These are phyloP conservation scores for Nerophis lumbriciformis DNA, from an alignment of 2,113 vertebrate species.

Conservation along the genomic window DNA sequence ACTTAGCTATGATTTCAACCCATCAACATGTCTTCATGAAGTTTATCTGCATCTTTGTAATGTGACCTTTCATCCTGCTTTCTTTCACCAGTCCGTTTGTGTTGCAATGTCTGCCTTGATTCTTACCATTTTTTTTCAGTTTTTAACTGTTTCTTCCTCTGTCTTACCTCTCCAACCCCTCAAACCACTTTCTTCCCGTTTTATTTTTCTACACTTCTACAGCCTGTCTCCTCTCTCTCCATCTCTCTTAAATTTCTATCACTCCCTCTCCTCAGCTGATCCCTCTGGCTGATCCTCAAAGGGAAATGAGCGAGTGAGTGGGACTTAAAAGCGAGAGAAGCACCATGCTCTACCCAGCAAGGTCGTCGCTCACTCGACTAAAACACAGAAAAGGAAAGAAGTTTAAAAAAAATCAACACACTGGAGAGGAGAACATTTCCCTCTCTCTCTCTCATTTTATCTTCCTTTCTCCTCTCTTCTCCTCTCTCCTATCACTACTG, in stretches of 20 bases:
- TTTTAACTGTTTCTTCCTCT: slow-evolving; percentile 38
- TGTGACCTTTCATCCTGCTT: slow-evolving; percentile 8
- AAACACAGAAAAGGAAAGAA: slow-evolving; percentile 36
- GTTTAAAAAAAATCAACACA: slow-evolving; percentile 23
- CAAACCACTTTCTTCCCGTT: slow-evolving; percentile 9
- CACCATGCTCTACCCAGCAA: slow-evolving; percentile 58
- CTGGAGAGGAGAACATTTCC: slow-evolving; percentile 44
- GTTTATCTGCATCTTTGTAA: background rate
- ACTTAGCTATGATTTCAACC: slow-evolving; percentile 1
- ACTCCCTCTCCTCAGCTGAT: slow-evolving; percentile 62
- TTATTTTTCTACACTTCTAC: slow-evolving; percentile 30
- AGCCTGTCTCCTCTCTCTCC: slow-evolving; percentile 44
- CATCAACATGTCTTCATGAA: background rate
- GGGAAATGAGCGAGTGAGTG: slow-evolving; percentile 62
- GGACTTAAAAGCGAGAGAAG: slow-evolving; percentile 68
- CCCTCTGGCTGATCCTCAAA: slow-evolving; percentile 73
- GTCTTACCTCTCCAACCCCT: slow-evolving; percentile 13
- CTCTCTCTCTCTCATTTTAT: slow-evolving; percentile 45
- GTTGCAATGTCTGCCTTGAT: slow-evolving; percentile 7
- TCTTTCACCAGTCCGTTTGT: background rate
- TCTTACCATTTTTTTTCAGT: slow-evolving; percentile 13
- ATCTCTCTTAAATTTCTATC: slow-evolving; percentile 46
- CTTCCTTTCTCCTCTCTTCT: slow-evolving; percentile 45
- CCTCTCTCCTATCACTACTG: slow-evolving; percentile 56
- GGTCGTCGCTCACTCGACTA: slow-evolving; percentile 61